Evolutionary conservation across 2,113 vertebrate species (phyloP).

Genomic region (Atractosteus spatula): DNA sequence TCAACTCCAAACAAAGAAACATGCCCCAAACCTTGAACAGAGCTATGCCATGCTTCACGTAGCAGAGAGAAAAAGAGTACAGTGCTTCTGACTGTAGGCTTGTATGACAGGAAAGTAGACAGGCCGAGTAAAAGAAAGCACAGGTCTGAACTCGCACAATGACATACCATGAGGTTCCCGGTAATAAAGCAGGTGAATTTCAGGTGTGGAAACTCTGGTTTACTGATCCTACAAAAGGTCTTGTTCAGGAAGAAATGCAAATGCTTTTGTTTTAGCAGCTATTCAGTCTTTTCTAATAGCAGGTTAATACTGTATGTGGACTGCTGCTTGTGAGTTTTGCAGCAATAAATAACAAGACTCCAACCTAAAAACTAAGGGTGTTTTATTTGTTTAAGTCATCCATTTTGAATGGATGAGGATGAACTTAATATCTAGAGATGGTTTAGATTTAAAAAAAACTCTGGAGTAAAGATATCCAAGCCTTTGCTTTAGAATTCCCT

Average conservation of each 20-base stretch:
- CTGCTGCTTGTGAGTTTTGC: too few species aligned
- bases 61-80: not conserved
- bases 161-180: not conserved
- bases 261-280: not conserved
- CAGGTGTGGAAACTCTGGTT: slow-evolving; percentile 2
- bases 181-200: not conserved
- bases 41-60: too few species aligned
- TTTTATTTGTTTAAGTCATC: too few species aligned
- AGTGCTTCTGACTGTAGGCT: not conserved
- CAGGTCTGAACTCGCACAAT: slow-evolving; percentile 5
- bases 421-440: too few species aligned
- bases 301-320: too few species aligned
- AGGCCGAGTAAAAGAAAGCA: not conserved
- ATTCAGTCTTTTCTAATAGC: not conserved
- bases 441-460: too few species aligned
- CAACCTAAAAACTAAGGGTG: too few species aligned
- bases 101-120: not conserved
- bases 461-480: too few species aligned
- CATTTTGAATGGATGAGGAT: too few species aligned
- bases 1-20: not conserved
- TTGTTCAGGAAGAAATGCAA: not conserved
- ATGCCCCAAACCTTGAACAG: too few species aligned
- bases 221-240: not conserved
- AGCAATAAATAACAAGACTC: too few species aligned
- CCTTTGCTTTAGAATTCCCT: too few species aligned